Evolutionary conservation across 2,888 invertebrate genomes (phyloP), one percentile per base, ranked within the genome.

Genomic region (Nudaria mundana): DNA sequence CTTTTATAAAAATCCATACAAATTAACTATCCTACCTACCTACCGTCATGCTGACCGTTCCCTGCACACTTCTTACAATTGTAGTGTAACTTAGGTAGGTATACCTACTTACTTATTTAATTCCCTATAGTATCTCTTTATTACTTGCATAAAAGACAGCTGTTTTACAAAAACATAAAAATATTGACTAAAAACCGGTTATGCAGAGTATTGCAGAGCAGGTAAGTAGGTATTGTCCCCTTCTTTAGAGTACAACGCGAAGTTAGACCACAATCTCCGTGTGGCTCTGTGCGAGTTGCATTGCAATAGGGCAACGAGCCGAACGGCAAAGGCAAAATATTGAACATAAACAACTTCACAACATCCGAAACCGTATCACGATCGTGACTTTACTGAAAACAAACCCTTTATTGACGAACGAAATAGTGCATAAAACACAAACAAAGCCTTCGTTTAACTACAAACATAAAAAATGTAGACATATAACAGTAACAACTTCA

Each of bases 311-410:
- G n/a, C n/a, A n/a, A n/a, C n/a, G n/a, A n/a, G n/a, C n/a, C n/a
- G n/a, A n/a, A n/a, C n/a, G n/a, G n/a, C 18, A 18, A 4, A 12
- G 24, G 16, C 15, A 38, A 25, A 10, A 10, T 15, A 45, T 44
- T 40, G 50, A 52, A 45, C 37, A 37, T 29, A 44, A 40, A 52
- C 51, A 61, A 61, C 63, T 77, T 74, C 71, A 69, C 39, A 33
- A 41, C 47, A 60, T 24, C 30, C 37, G n/a, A 26, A 42, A 43
- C 40, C 10, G 34, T 11, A 22, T 7, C 23, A 39, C 30, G 66
- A 70, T 68, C 86, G 84, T 85, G 85, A 76, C 79, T 77, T 60
- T 63, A 71, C 69, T 67, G 63, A 76, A 79, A 87, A 80, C 79
- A 80, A 74, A 64, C 53, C 49, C 55, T 67, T 66, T 76, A 76